Evolutionary conservation across 2,888 invertebrate genomes (phyloP).

Genomic region (Teleogryllus oceanicus): DNA sequence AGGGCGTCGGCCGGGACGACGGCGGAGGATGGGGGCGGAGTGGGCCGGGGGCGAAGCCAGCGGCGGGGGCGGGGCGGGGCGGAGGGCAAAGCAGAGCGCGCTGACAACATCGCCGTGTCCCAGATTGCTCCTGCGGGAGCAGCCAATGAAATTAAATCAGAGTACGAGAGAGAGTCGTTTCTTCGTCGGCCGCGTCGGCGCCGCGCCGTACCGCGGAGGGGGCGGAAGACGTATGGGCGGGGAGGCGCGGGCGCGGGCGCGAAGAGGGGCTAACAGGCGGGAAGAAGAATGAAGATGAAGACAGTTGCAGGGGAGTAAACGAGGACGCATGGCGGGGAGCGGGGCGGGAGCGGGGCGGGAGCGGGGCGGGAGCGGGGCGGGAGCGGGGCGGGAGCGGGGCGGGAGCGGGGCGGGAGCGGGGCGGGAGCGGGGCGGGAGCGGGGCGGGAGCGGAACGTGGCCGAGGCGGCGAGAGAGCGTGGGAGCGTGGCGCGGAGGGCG

Average conservation of each 20-base stretch:
- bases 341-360: background rate
- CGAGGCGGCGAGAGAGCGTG: no score
- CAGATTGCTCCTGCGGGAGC: constrained; percentile 31
- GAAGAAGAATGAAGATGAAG: constrained; percentile 18
- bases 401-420: background rate
- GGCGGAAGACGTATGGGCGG: background rate
- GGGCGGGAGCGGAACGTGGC: background rate
- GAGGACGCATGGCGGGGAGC: background rate
- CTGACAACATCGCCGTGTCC: constrained; percentile 19
- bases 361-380: background rate
- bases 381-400: background rate
- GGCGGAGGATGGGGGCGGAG: background rate
- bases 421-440: background rate
- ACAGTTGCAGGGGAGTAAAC: background rate
- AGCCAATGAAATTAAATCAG: constrained; percentile 32
- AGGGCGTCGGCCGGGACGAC: background rate
- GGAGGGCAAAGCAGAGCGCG: background rate
- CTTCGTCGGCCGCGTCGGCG: no score
- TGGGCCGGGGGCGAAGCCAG: background rate
- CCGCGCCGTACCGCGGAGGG: background rate
- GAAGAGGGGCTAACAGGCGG: background rate
- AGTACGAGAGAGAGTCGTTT: background rate
- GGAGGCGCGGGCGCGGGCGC: background rate
- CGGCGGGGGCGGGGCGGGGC: background rate
- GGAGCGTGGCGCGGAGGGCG: no score